These are phyloP conservation scores for Eurytoma californica DNA, from an alignment of 2,888 invertebrate species.

Conservation along the genomic window DNA sequence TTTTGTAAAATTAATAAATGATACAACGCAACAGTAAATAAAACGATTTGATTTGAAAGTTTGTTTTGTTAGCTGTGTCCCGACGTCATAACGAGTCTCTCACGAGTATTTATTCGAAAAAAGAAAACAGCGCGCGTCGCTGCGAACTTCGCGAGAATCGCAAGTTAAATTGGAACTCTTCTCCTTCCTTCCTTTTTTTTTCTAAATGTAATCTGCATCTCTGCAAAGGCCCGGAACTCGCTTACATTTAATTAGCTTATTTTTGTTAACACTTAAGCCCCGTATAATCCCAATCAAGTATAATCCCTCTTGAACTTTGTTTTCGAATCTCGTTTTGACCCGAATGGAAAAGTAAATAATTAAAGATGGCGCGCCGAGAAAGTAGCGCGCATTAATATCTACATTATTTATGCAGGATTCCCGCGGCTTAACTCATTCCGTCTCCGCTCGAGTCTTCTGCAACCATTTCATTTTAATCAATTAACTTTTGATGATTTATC, in stretches of 20 bases:
- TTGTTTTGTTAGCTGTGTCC: too few relatives aligned
- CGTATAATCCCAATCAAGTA: not conserved
- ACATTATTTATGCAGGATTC: constrained; percentile 27
- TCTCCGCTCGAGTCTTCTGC: too few relatives aligned
- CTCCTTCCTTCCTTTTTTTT: not conserved
- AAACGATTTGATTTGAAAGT: not conserved
- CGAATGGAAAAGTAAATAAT: constrained; percentile 49
- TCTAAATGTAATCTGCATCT: constrained; percentile 13
- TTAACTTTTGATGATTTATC: too few relatives aligned
- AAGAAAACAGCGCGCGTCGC: not conserved
- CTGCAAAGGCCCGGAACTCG: constrained; percentile 4
- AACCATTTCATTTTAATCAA: too few relatives aligned
- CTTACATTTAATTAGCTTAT: constrained; percentile 41
- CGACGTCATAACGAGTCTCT: not conserved
- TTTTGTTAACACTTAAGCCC: constrained; percentile 35
- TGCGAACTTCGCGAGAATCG: not conserved
- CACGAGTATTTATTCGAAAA: not conserved
- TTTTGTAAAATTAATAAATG: too few relatives aligned
- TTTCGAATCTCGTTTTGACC: constrained; percentile 34
- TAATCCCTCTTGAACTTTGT: constrained; percentile 40
- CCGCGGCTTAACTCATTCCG: not conserved
- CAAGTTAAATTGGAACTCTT: constrained; percentile 14
- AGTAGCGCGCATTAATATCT: constrained; percentile 30
- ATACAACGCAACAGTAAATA: not conserved
- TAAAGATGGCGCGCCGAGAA: constrained; percentile 10